Conservation (phyloP, 2,888 invertebrate genomes). For the Stenchaetothrips biformis region DNA sequence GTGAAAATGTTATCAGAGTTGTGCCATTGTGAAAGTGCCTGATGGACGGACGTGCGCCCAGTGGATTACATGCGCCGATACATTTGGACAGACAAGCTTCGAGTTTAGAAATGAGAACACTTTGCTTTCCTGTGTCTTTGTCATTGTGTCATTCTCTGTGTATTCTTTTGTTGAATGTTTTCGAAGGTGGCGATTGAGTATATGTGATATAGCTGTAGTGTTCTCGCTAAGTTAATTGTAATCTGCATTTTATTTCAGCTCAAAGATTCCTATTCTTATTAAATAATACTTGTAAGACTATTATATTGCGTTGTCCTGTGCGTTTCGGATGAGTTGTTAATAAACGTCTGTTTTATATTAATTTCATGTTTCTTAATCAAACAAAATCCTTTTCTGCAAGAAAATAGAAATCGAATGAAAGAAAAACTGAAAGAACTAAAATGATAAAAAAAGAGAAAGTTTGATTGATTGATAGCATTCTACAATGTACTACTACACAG, state of each 20-base stretch:
- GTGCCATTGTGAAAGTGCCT: neutral
- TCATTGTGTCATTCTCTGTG: neutral
- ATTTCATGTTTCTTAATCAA: neutral
- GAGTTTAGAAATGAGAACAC: neutral
- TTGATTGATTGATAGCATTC: neutral
- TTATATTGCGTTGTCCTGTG: neutral
- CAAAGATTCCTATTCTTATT: conserved; percentile 24
- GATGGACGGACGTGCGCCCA: too few species aligned
- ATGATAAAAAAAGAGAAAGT: neutral
- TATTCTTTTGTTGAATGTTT: neutral
- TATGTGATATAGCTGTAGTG: conserved; percentile 23
- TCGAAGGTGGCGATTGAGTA: neutral
- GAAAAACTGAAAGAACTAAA: neutral
- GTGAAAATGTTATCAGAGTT: neutral
- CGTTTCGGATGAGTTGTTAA: conserved; percentile 3
- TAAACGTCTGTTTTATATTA: conserved; percentile 22
- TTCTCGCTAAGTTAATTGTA: conserved; percentile 14
- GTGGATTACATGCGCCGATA: too few species aligned
- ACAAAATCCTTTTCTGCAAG: neutral
- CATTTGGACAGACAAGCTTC: too few species aligned
- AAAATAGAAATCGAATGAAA: neutral
- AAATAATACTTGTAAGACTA: conserved; percentile 10
- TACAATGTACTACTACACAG: too few species aligned
- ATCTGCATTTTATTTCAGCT: conserved; percentile 7
- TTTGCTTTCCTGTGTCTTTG: neutral